phyloP scores from a whole-genome alignment of 2,888 invertebrate genomes.

The Ceriagrion tenellum region DNA sequence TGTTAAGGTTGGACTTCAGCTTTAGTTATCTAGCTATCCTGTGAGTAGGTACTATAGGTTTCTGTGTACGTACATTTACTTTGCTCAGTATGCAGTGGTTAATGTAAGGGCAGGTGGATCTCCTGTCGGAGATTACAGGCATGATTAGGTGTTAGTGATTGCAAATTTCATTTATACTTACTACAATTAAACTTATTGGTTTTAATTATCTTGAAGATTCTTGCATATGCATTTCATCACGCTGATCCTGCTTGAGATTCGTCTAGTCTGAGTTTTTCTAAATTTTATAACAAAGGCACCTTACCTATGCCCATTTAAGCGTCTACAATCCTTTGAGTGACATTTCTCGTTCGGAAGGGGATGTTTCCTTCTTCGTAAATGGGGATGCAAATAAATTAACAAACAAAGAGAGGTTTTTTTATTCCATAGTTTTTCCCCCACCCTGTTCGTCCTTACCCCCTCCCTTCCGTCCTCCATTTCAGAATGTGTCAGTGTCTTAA shows the following conservation, averaged over 20 bases:
- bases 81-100: no score
- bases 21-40: no score
- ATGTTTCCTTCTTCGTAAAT: slow-evolving; percentile 20
- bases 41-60: no score
- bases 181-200: no score
- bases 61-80: no score
- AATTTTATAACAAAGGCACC: neutral
- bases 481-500: slow-evolving; percentile 55
- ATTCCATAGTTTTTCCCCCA: neutral
- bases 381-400: slow-evolving; percentile 49
- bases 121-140: no score
- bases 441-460: no score
- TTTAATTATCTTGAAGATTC: no score
- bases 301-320: neutral
- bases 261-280: neutral
- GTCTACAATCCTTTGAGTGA: neutral
- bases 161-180: no score
- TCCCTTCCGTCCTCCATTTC: neutral
- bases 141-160: no score
- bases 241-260: neutral
- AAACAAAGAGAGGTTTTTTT: slow-evolving; percentile 8
- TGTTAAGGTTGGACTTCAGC: no score
- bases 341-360: neutral
- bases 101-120: no score
- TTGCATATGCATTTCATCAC: neutral